phyloP scores from a whole-genome alignment of 2,113 vertebrate genomes.

The Zosterops hypoxanthus region DNA sequence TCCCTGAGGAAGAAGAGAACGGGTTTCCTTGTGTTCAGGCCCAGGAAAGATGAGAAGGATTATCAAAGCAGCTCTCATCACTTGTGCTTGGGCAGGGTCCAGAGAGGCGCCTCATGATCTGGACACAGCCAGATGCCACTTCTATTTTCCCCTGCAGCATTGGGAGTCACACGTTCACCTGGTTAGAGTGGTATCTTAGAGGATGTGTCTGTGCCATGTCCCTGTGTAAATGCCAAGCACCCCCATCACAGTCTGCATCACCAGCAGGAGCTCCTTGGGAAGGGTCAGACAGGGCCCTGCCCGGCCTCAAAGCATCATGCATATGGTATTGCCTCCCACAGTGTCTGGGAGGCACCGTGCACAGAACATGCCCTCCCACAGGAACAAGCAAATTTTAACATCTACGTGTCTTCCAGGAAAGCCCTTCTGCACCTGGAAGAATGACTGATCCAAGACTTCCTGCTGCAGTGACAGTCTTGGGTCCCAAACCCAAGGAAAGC shows the following conservation, averaged over 20 bases:
- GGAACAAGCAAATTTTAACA: not conserved
- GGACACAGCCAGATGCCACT: not conserved
- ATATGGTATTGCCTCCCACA: rapidly evolving
- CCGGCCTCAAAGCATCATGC: too few relatives aligned
- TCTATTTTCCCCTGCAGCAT: not conserved
- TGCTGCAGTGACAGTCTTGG: not conserved
- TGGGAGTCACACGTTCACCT: not conserved
- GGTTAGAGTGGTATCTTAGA: too few relatives aligned
- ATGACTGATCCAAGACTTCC: not conserved
- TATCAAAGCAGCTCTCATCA: not conserved
- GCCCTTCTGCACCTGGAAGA: not conserved
- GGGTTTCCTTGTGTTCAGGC: not conserved
- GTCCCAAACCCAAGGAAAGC: not conserved
- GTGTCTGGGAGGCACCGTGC: rapidly evolving
- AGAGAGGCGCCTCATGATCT: not conserved
- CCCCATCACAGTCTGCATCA: rapidly evolving
- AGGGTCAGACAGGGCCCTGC: not conserved
- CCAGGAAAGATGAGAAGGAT: not conserved
- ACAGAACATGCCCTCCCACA: rapidly evolving
- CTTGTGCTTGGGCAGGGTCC: not conserved
- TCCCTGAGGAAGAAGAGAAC: not conserved
- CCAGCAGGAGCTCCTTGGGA: not conserved
- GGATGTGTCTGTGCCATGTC: rapidly evolving
- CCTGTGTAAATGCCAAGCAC: not conserved
- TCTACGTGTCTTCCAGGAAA: not conserved